Base-by-base conservation (phyloP, 2,113 vertebrate genomes). In the Siphamia tubifer region DNA sequence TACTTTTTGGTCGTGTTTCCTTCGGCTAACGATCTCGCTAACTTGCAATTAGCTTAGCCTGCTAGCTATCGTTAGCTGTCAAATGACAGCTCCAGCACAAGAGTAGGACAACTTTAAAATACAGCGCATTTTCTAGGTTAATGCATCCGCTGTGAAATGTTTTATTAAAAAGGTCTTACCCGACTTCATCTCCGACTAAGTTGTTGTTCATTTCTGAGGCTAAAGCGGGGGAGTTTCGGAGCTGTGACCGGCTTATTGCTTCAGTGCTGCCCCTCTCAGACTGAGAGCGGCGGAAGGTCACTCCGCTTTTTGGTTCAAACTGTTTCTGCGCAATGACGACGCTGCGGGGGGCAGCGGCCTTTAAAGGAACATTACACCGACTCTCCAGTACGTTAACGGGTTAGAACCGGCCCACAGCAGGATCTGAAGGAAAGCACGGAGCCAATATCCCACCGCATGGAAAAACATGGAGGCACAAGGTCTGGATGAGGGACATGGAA, bases 171-270 rank as follows among this genome's bases (percentile, higher is more conserved):
- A 15, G n/a, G 23, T 67, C 96, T 96, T 92, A 96, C 95, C 96
- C 95, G 79, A 97, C 94, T 94, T 96, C 96, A 89, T 97, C 96
- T 85, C 95, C 96, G 82, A 95, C 94, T 86, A 95, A 94, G 89
- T 94, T 96, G 92, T 90, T 95, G 90, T 96, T 96, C 96, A 95
- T 95, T 84, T 93, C 93, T 93, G 90, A 88, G 87, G 90, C 85
- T 86, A 62, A 73, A 62, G 84, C 64, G 83, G 83, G 85, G 75
- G 85, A 76, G 53, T 73, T 56, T 43, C 40, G 74, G 76, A 73
- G 85, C 81, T 78, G 65, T 51, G 40, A 83, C 78, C 87, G 87
- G 83, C 71, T 83, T 86, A 16, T 79, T 66, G 74, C 80, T 87
- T 85, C 76, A 64, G 71, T 61, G 79, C 81, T 86, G 86, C 86